Evolutionary conservation across 2,113 vertebrate species (phyloP).

Genomic region (Vanacampus margaritifer): DNA sequence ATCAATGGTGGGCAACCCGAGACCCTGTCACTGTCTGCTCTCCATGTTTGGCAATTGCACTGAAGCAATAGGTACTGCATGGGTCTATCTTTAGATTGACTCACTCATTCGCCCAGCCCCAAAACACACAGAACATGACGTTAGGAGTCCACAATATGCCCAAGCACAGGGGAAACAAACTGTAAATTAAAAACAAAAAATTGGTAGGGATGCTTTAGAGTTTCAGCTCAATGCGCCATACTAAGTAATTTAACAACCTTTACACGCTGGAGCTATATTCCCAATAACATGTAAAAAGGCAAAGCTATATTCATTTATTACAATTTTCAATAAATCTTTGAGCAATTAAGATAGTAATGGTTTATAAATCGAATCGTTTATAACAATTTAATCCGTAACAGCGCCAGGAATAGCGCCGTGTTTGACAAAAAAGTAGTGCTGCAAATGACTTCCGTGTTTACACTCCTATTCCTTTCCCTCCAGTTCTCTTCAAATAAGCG

Average conservation of each 20-base stretch:
- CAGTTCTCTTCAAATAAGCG: slow-evolving; percentile 72
- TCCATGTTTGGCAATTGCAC: slow-evolving; percentile 73
- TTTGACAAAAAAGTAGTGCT: slow-evolving; percentile 69
- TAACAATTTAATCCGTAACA: background rate
- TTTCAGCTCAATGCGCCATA: background rate
- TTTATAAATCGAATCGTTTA: background rate
- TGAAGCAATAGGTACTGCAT: slow-evolving; percentile 32
- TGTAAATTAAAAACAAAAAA: slow-evolving; percentile 18
- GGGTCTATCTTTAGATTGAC: slow-evolving; percentile 74
- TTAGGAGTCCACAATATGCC: background rate
- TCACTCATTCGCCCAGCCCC: slow-evolving; percentile 26
- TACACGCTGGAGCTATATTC: background rate
- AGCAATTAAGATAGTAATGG: background rate
- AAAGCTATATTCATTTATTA: rapidly evolving
- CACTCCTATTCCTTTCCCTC: slow-evolving; percentile 76
- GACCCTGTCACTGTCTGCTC: slow-evolving; percentile 48
- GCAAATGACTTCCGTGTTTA: slow-evolving; percentile 77
- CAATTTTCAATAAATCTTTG: background rate
- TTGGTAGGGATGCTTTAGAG: background rate
- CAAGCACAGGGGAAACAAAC: slow-evolving; percentile 35
- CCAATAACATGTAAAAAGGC: too few relatives aligned
- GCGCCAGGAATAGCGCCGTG: slow-evolving; percentile 43
- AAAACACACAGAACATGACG: slow-evolving; percentile 36
- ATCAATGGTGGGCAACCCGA: slow-evolving; percentile 51
- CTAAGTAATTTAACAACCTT: background rate